These are phyloP conservation scores for Plectus sambesii DNA, from an alignment of 1,140 invertebrate species.

Conservation along the genomic window DNA sequence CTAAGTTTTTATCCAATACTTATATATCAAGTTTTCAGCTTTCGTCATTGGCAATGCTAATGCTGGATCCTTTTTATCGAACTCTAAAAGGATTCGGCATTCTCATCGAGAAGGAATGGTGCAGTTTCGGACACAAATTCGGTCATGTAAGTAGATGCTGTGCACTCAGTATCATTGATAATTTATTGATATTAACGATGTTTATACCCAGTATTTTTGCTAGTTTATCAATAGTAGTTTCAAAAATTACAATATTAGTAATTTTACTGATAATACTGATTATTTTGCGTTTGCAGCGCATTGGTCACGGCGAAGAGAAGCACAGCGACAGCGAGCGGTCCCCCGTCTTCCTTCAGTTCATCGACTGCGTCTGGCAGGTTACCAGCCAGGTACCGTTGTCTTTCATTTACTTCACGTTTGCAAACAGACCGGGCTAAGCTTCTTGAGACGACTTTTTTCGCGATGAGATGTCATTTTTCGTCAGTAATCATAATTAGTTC, in stretches of 20 bases:
- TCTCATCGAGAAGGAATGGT: slow-evolving; percentile 97
- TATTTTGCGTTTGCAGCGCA: slow-evolving; percentile 55
- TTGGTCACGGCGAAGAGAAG: slow-evolving; percentile 93
- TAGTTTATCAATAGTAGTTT: too few species aligned
- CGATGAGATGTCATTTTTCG: too few species aligned
- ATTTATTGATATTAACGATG: not conserved
- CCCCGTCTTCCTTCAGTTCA: slow-evolving; percentile 94
- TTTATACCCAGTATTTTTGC: not conserved
- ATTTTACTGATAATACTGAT: not conserved
- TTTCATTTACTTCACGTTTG: slow-evolving; percentile 6
- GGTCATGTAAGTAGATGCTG: slow-evolving; percentile 59
- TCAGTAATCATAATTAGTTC: too few species aligned
- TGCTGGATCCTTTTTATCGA: slow-evolving; percentile 84
- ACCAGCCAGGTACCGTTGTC: slow-evolving; percentile 47
- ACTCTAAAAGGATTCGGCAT: slow-evolving; percentile 88
- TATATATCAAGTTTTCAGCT: slow-evolving; percentile 53
- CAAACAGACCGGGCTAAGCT: too few species aligned
- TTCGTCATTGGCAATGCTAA: slow-evolving; percentile 77
- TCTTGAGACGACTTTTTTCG: too few species aligned
- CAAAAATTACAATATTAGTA: slow-evolving; percentile 1
- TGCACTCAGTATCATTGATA: slow-evolving; percentile 6
- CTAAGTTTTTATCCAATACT: too few species aligned
- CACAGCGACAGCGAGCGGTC: slow-evolving; percentile 93
- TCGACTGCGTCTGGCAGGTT: slow-evolving; percentile 95
- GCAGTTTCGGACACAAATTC: slow-evolving; percentile 98